Conservation (phyloP, 2,888 invertebrate genomes). For the Schrankia costaestrigalis region DNA sequence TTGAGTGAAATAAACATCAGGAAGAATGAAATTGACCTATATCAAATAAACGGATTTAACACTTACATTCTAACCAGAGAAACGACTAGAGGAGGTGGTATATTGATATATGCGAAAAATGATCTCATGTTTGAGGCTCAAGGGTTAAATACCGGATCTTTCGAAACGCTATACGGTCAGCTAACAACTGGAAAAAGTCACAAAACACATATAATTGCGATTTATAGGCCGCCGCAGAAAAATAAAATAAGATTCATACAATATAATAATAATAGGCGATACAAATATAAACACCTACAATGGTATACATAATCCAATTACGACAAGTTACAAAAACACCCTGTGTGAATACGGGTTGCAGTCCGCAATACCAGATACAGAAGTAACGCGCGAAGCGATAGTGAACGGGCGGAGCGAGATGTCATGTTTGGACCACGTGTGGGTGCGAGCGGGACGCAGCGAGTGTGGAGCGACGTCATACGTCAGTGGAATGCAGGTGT, state of each 20-base stretch:
- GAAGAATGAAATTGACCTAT: neutral
- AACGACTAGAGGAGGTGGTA: slow-evolving; percentile 1
- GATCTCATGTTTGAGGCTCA: neutral
- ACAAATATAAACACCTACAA: slow-evolving; percentile 5
- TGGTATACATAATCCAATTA: too few relatives aligned
- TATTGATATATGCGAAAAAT: slow-evolving; percentile 1
- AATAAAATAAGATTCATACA: slow-evolving; percentile 6
- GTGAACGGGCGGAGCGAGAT: too few relatives aligned
- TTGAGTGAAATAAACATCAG: slow-evolving; percentile 1
- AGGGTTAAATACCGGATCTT: neutral
- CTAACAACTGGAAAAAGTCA: neutral
- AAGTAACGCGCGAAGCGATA: too few relatives aligned
- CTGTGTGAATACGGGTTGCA: neutral
- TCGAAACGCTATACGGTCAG: slow-evolving; percentile 1
- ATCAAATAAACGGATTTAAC: slow-evolving; percentile 2
- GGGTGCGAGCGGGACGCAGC: too few relatives aligned
- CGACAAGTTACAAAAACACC: slow-evolving; percentile 1
- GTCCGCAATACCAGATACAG: neutral
- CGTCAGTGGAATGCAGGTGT: neutral
- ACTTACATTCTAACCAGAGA: neutral
- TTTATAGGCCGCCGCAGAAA: slow-evolving; percentile 9
- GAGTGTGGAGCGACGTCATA: neutral
- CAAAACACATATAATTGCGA: slow-evolving; percentile 6
- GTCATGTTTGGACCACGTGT: too few relatives aligned
- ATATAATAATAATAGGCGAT: slow-evolving; percentile 8